phyloP scores from a whole-genome alignment of 2,797 vertebrate species.

The Aphelocoma californica region DNA sequence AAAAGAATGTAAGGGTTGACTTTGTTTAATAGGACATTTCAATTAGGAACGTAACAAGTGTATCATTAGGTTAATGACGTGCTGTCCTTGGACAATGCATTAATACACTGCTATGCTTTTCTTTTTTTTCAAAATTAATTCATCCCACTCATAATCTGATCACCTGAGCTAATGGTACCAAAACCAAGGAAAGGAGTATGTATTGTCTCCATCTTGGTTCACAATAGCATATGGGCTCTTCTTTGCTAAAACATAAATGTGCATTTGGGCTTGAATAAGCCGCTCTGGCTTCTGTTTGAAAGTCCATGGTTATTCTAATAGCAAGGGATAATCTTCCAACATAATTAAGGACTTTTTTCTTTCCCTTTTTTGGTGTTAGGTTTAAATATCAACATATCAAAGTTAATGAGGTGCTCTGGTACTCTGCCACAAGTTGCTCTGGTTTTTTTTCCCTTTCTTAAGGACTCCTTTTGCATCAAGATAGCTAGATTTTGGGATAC shows the following conservation, averaged over 20 bases:
- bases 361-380: neutral
- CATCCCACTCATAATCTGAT: neutral
- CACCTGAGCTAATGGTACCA: neutral
- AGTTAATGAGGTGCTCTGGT: neutral
- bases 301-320: neutral
- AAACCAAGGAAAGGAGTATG: neutral
- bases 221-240: neutral
- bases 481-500: neutral
- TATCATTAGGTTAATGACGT: neutral
- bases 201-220: neutral
- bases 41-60: neutral
- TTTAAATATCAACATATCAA: neutral
- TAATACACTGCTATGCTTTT: neutral
- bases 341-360: neutral
- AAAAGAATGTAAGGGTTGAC: neutral
- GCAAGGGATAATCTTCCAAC: neutral
- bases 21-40: neutral
- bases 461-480: neutral
- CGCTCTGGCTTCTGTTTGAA: neutral
- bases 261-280: neutral
- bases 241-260: neutral
- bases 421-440: neutral
- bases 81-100: neutral
- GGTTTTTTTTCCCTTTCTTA: neutral
- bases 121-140: neutral